phyloP scores from a whole-genome alignment of 2,888 invertebrate genomes.

The Trissolcus brochymenae region DNA sequence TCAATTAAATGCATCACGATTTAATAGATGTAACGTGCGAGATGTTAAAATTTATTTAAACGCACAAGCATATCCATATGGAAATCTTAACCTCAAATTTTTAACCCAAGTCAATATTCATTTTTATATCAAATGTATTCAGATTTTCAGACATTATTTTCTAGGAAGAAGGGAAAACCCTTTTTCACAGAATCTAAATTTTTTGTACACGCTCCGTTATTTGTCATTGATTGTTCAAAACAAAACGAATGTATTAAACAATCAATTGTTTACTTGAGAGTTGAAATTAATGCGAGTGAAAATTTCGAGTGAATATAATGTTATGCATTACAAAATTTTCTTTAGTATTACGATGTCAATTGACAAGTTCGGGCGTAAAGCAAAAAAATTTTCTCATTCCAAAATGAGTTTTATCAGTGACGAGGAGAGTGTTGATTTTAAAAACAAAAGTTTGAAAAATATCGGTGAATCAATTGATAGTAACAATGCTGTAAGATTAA shows the following conservation, averaged over 20 bases:
- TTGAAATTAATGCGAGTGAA: background rate
- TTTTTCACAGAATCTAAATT: background rate
- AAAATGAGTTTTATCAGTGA: no score
- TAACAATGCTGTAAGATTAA: no score
- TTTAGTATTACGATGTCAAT: no score
- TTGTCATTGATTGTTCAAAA: conserved; percentile 4
- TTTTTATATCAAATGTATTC: conserved; percentile 1
- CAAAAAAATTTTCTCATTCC: no score
- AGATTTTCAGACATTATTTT: background rate
- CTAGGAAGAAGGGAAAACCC: background rate
- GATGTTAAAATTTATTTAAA: conserved; percentile 1
- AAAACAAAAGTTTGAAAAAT: no score
- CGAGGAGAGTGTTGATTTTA: no score
- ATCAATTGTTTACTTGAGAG: background rate
- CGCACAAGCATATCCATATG: background rate
- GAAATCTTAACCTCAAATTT: conserved; percentile 1
- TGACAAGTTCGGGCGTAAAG: no score
- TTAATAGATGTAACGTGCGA: background rate
- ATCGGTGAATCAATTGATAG: no score
- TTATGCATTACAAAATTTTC: background rate
- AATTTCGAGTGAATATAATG: background rate
- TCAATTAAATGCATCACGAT: background rate
- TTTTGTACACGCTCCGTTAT: background rate
- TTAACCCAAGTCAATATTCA: background rate
- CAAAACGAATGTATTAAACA: conserved; percentile 6